Evolutionary conservation across 2,888 invertebrate species (phyloP).

Genomic region (Phyto melanocephala): DNA sequence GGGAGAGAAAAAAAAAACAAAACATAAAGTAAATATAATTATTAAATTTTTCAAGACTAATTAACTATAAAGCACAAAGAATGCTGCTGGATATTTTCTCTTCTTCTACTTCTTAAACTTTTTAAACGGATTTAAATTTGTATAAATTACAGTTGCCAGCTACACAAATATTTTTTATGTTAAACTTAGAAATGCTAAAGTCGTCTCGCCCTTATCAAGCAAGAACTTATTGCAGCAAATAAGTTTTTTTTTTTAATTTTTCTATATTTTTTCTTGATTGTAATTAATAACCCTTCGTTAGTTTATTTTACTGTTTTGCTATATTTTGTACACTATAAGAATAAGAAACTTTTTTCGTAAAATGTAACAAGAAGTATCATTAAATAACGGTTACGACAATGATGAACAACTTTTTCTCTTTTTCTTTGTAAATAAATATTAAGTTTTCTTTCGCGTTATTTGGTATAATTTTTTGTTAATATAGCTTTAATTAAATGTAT

Average conservation of each 20-base stretch:
- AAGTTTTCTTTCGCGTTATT: background rate
- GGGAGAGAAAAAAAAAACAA: background rate
- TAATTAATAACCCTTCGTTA: constrained; percentile 46
- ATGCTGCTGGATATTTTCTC: background rate
- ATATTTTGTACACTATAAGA: background rate
- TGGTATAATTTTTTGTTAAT: background rate
- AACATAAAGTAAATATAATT: background rate
- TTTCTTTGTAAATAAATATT: background rate
- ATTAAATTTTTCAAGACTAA: constrained; percentile 11
- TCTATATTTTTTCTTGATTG: background rate
- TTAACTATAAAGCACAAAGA: background rate
- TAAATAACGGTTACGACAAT: constrained; percentile 6
- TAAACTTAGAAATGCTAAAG: constrained; percentile 27
- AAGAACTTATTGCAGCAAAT: background rate
- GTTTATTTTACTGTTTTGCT: background rate
- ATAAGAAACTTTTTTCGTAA: background rate
- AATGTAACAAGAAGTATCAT: background rate
- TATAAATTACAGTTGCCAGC: background rate
- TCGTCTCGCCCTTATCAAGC: background rate
- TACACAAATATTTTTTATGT: background rate
- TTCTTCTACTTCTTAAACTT: background rate
- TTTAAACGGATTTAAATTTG: background rate
- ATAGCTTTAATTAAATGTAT: constrained; percentile 1
- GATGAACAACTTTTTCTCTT: constrained; percentile 16
- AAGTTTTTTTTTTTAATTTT: too few relatives aligned